These are phyloP conservation scores for Mus minutoides DNA, from an alignment of 2,797 vertebrate species.

Conservation along the genomic window DNA sequence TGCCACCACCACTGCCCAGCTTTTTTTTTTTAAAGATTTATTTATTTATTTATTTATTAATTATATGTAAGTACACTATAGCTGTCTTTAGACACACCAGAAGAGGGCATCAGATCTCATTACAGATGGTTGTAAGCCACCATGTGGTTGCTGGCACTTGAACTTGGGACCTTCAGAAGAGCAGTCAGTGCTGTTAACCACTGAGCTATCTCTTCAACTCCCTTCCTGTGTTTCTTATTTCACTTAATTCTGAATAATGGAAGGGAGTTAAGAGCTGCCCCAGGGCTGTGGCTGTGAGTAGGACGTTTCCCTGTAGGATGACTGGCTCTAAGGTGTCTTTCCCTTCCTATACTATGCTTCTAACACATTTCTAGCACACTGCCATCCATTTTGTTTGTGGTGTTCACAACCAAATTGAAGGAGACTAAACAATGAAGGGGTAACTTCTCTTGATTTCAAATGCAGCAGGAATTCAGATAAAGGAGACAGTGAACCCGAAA, in stretches of 20 bases:
- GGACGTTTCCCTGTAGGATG: constrained; percentile 37
- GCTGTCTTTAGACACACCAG: too few relatives aligned
- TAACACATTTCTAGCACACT: constrained; percentile 31
- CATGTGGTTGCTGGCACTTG: too few relatives aligned
- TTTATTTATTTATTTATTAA: too few relatives aligned
- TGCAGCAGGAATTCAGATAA: constrained; percentile 42
- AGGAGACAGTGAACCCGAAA: neutral
- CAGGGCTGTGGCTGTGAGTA: neutral
- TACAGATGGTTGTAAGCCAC: too few relatives aligned
- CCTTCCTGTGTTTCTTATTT: neutral
- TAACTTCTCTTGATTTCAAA: constrained; percentile 35
- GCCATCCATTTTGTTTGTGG: constrained; percentile 45
- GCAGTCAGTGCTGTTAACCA: too few relatives aligned
- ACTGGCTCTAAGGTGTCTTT: neutral
- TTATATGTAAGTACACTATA: too few relatives aligned
- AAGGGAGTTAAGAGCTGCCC: constrained; percentile 37
- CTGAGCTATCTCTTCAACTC: too few relatives aligned
- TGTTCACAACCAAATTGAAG: neutral
- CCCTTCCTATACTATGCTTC: constrained; percentile 43
- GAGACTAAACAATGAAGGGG: constrained; percentile 44
- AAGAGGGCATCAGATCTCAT: too few relatives aligned
- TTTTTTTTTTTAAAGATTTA: too few relatives aligned
- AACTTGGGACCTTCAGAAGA: too few relatives aligned
- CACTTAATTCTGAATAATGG: constrained; percentile 34
- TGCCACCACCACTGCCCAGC: neutral